phyloP scores from a whole-genome alignment of 2,888 invertebrate genomes.

The Hirtodrosophila histrioides region DNA sequence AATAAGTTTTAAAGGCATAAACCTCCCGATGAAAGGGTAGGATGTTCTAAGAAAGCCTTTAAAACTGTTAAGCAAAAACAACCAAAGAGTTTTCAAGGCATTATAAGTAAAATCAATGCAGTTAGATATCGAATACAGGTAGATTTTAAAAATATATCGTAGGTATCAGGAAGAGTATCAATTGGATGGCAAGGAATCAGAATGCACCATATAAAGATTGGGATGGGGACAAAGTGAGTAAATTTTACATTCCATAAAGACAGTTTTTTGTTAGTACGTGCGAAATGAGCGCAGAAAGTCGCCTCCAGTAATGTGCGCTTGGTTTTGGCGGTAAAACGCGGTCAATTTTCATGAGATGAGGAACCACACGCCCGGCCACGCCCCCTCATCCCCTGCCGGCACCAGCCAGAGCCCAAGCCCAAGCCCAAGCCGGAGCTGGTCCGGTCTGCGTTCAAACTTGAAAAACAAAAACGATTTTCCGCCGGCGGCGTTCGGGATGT shows the following conservation, averaged over 20 bases:
- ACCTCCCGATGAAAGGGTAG: too few relatives aligned
- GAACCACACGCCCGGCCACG: too few relatives aligned
- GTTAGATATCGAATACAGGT: too few relatives aligned
- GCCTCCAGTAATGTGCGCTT: constrained; percentile 54
- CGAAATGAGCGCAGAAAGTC: constrained; percentile 74
- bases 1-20: too few relatives aligned
- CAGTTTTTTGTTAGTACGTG: constrained; percentile 55
- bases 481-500: constrained; percentile 53
- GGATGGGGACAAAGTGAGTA: not conserved
- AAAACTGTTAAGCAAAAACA: too few relatives aligned
- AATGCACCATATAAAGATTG: not conserved
- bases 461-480: constrained; percentile 70
- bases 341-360: constrained; percentile 9
- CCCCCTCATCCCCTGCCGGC: too few relatives aligned
- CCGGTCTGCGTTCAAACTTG: constrained; percentile 39
- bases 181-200: not conserved
- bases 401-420: too few relatives aligned
- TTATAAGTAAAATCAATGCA: too few relatives aligned
- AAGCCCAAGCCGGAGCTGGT: constrained; percentile 2
- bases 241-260: constrained; percentile 15
- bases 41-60: too few relatives aligned
- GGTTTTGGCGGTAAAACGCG: constrained; percentile 40
- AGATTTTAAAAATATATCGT: too few relatives aligned
- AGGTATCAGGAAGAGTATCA: not conserved
- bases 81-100: too few relatives aligned